These are phyloP conservation scores for Torymus aiolomorphi DNA, from an alignment of 2,888 invertebrate genomes.

Conservation along the genomic window DNA sequence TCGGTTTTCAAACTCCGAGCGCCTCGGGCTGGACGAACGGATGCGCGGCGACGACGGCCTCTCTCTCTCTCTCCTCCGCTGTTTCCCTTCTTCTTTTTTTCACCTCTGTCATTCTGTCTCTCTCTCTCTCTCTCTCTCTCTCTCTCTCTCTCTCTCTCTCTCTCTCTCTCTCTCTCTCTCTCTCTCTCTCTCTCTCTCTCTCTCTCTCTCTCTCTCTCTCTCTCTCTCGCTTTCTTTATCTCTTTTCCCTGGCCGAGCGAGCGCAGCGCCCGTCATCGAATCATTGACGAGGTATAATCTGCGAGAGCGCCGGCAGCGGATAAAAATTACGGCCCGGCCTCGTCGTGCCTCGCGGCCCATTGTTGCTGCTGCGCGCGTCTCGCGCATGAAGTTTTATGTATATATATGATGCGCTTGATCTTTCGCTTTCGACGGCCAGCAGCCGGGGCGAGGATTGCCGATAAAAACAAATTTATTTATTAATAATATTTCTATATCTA, in stretches of 20 bases:
- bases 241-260: not conserved
- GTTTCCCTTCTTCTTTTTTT: not conserved
- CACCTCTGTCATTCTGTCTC: slow-evolving; percentile 27
- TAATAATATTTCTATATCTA: too few relatives aligned
- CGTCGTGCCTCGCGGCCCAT: too few relatives aligned
- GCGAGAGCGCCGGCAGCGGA: not conserved
- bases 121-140: not conserved
- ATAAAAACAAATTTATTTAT: too few relatives aligned
- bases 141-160: not conserved
- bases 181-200: slow-evolving; percentile 15
- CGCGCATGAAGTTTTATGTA: too few relatives aligned
- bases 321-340: too few relatives aligned
- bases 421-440: too few relatives aligned
- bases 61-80: not conserved
- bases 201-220: slow-evolving; percentile 20
- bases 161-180: slow-evolving; percentile 23
- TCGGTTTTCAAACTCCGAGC: slow-evolving; percentile 50
- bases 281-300: slow-evolving; percentile 49
- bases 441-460: too few relatives aligned
- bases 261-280: slow-evolving; percentile 44
- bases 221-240: not conserved
- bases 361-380: too few relatives aligned
- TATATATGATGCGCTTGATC: too few relatives aligned
- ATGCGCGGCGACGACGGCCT: not conserved
- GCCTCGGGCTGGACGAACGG: slow-evolving; percentile 22